Percentiles rank a stretch among this genome's conserved stretches.
Evolutionary conservation across 2,888 invertebrate species (phyloP).

Genomic region (Nomada fabriciana): DNA sequence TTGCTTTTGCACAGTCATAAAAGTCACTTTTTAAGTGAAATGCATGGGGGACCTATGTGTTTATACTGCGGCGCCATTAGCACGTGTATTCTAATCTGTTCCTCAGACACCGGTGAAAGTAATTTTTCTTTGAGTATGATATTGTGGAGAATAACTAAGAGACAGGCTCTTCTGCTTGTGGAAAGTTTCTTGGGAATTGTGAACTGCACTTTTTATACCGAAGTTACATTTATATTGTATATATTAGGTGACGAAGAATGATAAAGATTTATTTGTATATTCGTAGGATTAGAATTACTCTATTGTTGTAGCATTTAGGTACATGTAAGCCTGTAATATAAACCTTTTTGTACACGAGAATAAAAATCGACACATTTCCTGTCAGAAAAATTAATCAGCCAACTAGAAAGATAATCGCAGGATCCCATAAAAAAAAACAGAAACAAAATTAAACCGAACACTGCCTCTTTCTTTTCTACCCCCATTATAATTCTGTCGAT

Average conservation of each 20-base stretch:
- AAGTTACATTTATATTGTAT: constrained; percentile 3
- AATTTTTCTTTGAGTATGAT: constrained; percentile 12
- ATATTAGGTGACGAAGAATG: neutral
- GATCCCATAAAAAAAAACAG: neutral
- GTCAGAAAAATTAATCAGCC: neutral
- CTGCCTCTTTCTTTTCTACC: neutral
- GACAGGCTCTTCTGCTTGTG: constrained; percentile 5
- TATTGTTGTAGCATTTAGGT: neutral
- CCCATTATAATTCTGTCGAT: neutral
- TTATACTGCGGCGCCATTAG: neutral
- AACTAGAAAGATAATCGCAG: neutral
- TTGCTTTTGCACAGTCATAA: neutral
- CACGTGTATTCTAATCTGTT: constrained; percentile 6
- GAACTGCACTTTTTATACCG: neutral
- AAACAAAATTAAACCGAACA: neutral
- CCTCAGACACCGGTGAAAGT: constrained; percentile 33
- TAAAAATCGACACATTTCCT: neutral
- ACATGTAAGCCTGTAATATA: neutral
- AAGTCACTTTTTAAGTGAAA: neutral
- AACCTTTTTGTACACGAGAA: neutral
- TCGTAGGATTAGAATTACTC: neutral
- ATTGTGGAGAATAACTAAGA: neutral
- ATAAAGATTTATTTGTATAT: neutral
- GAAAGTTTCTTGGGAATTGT: constrained; percentile 18
- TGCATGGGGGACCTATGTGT: neutral